These are phyloP conservation scores for Gymnopithys bicolor DNA, from an alignment of 2,797 vertebrate species.

Conservation along the genomic window DNA sequence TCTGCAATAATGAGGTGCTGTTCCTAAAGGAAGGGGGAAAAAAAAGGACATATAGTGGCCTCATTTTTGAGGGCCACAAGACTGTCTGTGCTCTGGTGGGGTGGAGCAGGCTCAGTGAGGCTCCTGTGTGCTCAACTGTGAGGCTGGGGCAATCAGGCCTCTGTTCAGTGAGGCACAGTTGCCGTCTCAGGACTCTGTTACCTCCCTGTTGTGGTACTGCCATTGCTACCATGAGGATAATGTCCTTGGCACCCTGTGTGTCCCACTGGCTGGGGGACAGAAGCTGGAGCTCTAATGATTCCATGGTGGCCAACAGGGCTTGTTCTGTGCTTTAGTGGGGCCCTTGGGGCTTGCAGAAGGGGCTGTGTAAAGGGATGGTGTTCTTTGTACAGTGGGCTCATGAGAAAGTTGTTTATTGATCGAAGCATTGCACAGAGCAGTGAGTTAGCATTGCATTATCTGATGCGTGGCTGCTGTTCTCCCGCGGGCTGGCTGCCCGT, in stretches of 20 bases:
- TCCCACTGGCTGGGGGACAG: background rate
- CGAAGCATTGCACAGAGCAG: background rate
- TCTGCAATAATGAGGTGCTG: background rate
- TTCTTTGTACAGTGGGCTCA: background rate
- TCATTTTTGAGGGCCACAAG: background rate
- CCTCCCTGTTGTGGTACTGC: background rate
- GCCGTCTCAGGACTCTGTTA: background rate
- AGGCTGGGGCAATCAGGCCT: rapidly evolving
- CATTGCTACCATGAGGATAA: rapidly evolving
- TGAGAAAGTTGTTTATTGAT: background rate
- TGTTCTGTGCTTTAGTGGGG: background rate
- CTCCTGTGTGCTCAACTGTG: rapidly evolving
- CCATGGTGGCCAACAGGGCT: rapidly evolving
- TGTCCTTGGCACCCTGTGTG: rapidly evolving
- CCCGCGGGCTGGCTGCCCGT: background rate
- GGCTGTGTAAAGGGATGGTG: rapidly evolving
- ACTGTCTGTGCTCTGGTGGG: background rate
- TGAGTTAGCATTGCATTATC: background rate
- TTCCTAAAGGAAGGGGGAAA: background rate
- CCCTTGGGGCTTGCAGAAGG: background rate
- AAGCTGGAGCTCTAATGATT: background rate
- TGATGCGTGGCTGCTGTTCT: background rate
- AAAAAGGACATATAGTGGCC: background rate
- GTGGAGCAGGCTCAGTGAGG: rapidly evolving
- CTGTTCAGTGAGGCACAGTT: rapidly evolving